A percentile compares a stretch with the other conserved stretches of the same genome.
These are phyloP conservation scores for Bradypodion pumilum DNA, from an alignment of 2,797 vertebrate species.

Conservation along the genomic window DNA sequence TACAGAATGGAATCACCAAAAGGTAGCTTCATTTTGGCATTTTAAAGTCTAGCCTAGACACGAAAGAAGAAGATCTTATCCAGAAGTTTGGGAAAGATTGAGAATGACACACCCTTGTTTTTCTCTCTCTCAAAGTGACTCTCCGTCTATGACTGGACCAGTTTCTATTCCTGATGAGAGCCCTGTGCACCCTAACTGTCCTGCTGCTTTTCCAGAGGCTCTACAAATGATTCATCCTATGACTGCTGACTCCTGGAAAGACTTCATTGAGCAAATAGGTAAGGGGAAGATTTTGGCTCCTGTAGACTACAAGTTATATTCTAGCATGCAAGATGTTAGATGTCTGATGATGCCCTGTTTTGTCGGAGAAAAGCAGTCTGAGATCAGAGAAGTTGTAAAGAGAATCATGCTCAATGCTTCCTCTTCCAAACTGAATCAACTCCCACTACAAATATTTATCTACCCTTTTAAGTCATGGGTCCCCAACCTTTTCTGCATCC, in stretches of 20 bases:
- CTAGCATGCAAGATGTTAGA: not conserved
- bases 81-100: not conserved
- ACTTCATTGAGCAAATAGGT: constrained; percentile 82
- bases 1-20: too few relatives aligned
- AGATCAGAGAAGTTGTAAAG: not conserved
- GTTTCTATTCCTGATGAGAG: constrained; percentile 68
- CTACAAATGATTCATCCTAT: constrained; percentile 75
- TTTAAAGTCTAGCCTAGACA: too few relatives aligned
- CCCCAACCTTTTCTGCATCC: too few relatives aligned
- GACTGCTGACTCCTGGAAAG: constrained; percentile 80
- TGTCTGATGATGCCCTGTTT: not conserved
- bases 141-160: constrained; percentile 65
- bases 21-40: too few relatives aligned
- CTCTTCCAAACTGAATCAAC: not conserved
- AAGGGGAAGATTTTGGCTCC: constrained; percentile 30
- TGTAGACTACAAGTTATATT: not conserved
- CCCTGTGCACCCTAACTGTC: constrained; percentile 63
- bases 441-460: too few relatives aligned
- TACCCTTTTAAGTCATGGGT: too few relatives aligned
- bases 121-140: constrained; percentile 56
- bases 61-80: too few relatives aligned
- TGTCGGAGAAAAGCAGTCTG: not conserved
- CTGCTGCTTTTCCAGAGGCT: constrained; percentile 64
- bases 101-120: not conserved
- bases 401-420: not conserved